phyloP scores from a whole-genome alignment of 2,888 invertebrate species.

The Lymantria dispar region DNA sequence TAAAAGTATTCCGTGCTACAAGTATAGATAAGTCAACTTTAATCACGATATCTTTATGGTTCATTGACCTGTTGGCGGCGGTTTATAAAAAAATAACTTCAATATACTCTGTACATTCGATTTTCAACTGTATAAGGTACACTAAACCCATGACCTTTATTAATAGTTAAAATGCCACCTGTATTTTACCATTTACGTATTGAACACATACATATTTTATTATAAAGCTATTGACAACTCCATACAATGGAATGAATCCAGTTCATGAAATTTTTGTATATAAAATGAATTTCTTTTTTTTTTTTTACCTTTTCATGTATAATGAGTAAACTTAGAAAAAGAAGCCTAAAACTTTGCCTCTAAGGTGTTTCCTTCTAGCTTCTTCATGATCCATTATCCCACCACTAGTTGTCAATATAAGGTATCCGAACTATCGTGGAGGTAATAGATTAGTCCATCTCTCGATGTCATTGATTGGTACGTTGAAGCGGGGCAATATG shows the following conservation, averaged over 20 bases:
- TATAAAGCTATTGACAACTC: slow-evolving; percentile 10
- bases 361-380: slow-evolving; percentile 99
- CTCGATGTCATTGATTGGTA: slow-evolving; percentile 97
- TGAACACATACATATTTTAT: slow-evolving; percentile 18
- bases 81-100: not conserved
- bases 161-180: not conserved
- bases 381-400: slow-evolving; percentile 99
- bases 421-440: slow-evolving; percentile 99
- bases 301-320: slow-evolving; percentile 69
- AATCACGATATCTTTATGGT: slow-evolving; percentile 1
- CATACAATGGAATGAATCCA: too few species aligned
- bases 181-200: slow-evolving; percentile 11
- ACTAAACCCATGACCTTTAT: not conserved
- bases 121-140: not conserved
- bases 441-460: slow-evolving; percentile 99
- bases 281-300: too few species aligned
- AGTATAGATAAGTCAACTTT: not conserved
- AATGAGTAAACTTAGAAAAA: slow-evolving; percentile 93
- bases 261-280: too few species aligned
- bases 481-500: slow-evolving; percentile 98
- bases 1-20: too few species aligned
- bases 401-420: slow-evolving; percentile 99
- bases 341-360: slow-evolving; percentile 99
- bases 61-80: not conserved
- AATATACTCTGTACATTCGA: not conserved